Evolutionary conservation across 2,113 vertebrate species (phyloP).

Genomic region (Sebastes fasciatus): DNA sequence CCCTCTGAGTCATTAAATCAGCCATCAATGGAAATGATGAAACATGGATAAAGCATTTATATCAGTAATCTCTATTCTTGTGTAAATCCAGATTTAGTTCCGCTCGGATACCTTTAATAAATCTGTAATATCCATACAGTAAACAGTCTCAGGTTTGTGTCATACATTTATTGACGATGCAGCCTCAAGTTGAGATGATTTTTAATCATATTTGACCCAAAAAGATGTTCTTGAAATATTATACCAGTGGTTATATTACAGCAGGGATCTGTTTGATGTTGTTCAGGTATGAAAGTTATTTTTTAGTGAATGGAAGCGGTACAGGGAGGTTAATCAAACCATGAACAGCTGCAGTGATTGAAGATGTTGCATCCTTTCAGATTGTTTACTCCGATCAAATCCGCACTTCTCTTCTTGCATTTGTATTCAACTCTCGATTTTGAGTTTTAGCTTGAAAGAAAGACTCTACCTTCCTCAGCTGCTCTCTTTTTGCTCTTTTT

Average conservation of each 20-base stretch:
- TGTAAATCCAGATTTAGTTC: conserved; percentile 15
- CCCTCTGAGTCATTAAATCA: conserved; percentile 5
- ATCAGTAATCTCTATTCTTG: conserved; percentile 7
- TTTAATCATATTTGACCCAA: not conserved
- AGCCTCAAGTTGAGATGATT: not conserved
- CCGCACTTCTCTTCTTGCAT: not conserved
- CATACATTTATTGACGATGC: not conserved
- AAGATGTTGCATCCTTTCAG: conserved; percentile 1
- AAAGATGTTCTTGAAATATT: not conserved
- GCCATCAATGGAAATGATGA: conserved; percentile 34
- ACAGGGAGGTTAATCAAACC: not conserved
- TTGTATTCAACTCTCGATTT: not conserved
- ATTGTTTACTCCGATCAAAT: not conserved
- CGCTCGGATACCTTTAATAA: conserved; percentile 1
- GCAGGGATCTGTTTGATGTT: not conserved
- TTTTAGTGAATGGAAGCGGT: not conserved
- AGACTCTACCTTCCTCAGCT: not conserved
- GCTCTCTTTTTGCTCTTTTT: not conserved
- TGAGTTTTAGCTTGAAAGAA: not conserved
- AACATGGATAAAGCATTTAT: not conserved
- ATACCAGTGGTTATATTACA: not conserved
- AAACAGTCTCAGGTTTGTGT: not conserved
- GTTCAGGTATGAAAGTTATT: not conserved
- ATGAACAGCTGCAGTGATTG: not conserved
- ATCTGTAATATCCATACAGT: not conserved